These are phyloP conservation scores for Mormyrus hasselquistii DNA, from an alignment of 2,797 vertebrate species.

Conservation along the genomic window DNA sequence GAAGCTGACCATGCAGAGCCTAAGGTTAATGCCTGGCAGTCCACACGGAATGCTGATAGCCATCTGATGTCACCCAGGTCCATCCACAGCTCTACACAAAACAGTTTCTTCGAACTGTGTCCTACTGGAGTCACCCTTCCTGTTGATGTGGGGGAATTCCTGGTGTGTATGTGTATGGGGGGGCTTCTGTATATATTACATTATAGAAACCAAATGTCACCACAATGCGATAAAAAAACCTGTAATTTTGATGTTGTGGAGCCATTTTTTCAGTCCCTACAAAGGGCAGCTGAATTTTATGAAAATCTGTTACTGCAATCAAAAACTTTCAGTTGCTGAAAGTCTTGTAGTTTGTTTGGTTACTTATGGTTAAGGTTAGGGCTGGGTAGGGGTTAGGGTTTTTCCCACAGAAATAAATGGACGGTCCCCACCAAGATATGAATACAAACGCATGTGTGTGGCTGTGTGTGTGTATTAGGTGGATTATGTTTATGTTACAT, in stretches of 20 bases:
- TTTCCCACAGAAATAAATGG: neutral
- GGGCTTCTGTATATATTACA: neutral
- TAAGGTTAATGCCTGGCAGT: neutral
- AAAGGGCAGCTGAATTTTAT: neutral
- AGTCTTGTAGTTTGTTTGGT: neutral
- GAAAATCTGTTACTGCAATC: neutral
- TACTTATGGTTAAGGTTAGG: neutral
- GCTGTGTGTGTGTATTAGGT: no score
- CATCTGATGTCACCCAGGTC: neutral
- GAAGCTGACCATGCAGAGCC: neutral
- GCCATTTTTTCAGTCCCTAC: neutral
- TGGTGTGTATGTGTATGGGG: neutral
- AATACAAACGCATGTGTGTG: neutral
- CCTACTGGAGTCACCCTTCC: neutral
- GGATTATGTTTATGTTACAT: no score
- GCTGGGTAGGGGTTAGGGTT: neutral
- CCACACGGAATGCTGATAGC: neutral
- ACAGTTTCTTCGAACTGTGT: neutral
- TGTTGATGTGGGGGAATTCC: neutral
- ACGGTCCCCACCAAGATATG: neutral
- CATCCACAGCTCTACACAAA: neutral
- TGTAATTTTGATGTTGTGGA: neutral
- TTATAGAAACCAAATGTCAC: neutral
- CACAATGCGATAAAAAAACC: neutral
- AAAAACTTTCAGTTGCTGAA: neutral